phyloP scores from a whole-genome alignment of 2,888 invertebrate genomes.

The Tinea pellionella region DNA sequence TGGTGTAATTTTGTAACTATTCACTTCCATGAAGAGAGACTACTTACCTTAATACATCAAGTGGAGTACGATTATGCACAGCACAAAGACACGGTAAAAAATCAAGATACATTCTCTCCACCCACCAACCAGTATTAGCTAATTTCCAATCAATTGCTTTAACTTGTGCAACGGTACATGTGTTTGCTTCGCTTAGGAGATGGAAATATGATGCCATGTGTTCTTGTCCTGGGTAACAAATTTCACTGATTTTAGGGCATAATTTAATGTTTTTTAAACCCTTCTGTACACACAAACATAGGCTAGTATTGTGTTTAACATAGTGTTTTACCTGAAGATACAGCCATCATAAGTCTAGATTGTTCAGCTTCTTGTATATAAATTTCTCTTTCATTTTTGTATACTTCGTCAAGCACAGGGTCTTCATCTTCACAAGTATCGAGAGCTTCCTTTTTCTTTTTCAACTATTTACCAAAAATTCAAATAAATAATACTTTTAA shows the following conservation, averaged over 20 bases:
- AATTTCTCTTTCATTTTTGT: constrained; percentile 24
- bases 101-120: constrained; percentile 33
- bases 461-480: not conserved
- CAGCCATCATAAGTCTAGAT: constrained; percentile 53
- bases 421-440: constrained; percentile 2
- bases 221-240: constrained; percentile 51
- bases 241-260: too few relatives aligned
- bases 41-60: constrained; percentile 26
- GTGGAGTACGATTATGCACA: constrained; percentile 41
- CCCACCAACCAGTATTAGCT: constrained; percentile 50
- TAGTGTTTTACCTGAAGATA: constrained; percentile 42
- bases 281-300: too few relatives aligned
- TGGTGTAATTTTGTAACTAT: constrained; percentile 14
- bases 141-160: constrained; percentile 64
- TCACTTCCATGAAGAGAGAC: too few relatives aligned
- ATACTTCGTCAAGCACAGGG: constrained; percentile 28
- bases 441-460: not conserved
- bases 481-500: too few relatives aligned
- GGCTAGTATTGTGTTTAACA: too few relatives aligned
- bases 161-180: constrained; percentile 39
- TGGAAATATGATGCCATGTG: constrained; percentile 52
- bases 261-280: too few relatives aligned
- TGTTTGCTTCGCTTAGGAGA: constrained; percentile 40
- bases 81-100: constrained; percentile 44
- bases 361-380: constrained; percentile 55